Conservation (phyloP, 2,888 invertebrate genomes). For the Brenthis hecate region DNA sequence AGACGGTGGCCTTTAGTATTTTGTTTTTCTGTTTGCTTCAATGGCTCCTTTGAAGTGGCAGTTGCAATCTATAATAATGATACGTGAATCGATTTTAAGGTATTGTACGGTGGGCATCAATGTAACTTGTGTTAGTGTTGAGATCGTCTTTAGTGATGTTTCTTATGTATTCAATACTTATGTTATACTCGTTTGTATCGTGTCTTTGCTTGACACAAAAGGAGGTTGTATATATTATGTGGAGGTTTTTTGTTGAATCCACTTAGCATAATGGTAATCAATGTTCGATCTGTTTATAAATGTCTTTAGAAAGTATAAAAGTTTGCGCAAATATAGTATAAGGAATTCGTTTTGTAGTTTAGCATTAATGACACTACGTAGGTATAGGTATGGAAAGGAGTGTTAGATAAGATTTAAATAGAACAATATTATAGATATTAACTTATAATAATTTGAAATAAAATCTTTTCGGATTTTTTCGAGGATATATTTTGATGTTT, state of each 20-base stretch:
- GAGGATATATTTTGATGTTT: too few relatives aligned
- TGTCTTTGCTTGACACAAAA: neutral
- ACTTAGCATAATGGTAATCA: neutral
- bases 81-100: conserved; percentile 24
- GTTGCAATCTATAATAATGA: conserved; percentile 38
- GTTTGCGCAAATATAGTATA: too few relatives aligned
- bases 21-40: conserved; percentile 30
- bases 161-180: conserved; percentile 6
- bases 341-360: too few relatives aligned
- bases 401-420: too few relatives aligned
- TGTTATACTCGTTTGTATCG: conserved; percentile 14
- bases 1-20: conserved; percentile 54
- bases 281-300: too few relatives aligned
- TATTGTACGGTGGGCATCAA: neutral
- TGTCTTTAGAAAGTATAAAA: too few relatives aligned
- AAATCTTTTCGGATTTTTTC: too few relatives aligned
- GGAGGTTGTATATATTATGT: neutral
- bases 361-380: too few relatives aligned
- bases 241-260: neutral
- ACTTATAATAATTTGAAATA: too few relatives aligned
- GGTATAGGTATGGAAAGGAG: too few relatives aligned
- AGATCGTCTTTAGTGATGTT: conserved; percentile 13
- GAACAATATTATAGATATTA: too few relatives aligned
- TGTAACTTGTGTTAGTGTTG: conserved; percentile 7
- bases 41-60: conserved; percentile 43